Conservation (phyloP, 2,888 invertebrate species). For the Caenorhabditis uteleia region DNA sequence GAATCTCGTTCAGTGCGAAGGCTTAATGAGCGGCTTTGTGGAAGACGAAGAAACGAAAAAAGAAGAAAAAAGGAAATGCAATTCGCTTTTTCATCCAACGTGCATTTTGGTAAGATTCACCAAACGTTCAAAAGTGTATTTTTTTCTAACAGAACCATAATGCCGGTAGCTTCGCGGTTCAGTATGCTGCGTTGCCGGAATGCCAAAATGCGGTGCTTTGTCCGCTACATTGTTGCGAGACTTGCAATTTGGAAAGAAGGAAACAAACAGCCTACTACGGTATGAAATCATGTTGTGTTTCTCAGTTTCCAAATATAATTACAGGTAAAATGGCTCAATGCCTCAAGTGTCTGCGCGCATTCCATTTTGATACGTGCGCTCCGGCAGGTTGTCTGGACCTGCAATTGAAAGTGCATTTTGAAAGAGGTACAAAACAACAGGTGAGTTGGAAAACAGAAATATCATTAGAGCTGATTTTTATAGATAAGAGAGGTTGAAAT, state of each 20-base stretch:
- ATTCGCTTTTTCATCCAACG: slow-evolving; percentile 1
- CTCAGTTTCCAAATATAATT: too few relatives aligned
- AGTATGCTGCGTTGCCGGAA: slow-evolving; percentile 9
- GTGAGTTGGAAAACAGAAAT: background rate
- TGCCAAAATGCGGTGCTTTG: slow-evolving; percentile 19
- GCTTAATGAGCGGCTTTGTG: too few relatives aligned
- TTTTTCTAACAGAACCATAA: slow-evolving; percentile 18
- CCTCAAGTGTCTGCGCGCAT: slow-evolving; percentile 12
- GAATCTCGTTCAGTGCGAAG: too few relatives aligned
- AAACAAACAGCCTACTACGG: slow-evolving; percentile 17
- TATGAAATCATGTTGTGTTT: too few relatives aligned
- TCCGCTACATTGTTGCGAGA: slow-evolving; percentile 19
- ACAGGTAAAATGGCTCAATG: slow-evolving; percentile 9
- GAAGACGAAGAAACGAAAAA: background rate
- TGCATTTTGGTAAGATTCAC: background rate
- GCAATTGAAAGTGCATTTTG: background rate
- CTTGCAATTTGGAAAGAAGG: slow-evolving; percentile 6
- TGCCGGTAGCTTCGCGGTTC: slow-evolving; percentile 2
- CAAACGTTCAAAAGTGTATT: background rate
- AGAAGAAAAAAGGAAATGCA: background rate
- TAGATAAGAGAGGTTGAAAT: slow-evolving; percentile 1
- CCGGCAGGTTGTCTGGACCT: slow-evolving; percentile 7
- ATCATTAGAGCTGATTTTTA: background rate
- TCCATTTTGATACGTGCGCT: slow-evolving; percentile 9
- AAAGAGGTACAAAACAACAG: too few relatives aligned